These are phyloP conservation scores for Oreohelix idahoensis DNA, from an alignment of 1,140 invertebrate genomes.

Conservation along the genomic window DNA sequence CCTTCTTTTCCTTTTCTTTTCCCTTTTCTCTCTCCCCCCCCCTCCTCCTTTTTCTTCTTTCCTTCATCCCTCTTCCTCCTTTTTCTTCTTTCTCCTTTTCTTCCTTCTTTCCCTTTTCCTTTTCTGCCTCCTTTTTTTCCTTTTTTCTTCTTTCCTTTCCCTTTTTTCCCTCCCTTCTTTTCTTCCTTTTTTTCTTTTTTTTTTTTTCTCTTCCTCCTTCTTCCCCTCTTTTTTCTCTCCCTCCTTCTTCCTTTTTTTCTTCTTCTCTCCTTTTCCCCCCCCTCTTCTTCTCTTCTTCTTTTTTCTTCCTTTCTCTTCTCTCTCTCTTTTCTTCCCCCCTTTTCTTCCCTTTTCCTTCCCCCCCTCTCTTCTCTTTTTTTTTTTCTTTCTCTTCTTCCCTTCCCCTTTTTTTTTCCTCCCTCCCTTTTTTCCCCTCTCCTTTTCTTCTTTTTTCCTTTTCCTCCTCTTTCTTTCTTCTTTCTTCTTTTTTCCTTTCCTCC, in stretches of 20 bases:
- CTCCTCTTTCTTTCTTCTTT: background rate
- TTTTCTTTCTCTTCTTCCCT: background rate
- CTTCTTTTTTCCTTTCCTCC: background rate
- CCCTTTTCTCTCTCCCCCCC: background rate
- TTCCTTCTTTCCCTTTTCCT: background rate
- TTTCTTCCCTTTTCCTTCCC: too few species aligned
- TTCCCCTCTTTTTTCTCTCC: background rate
- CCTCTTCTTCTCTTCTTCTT: background rate
- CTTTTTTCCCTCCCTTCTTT: background rate
- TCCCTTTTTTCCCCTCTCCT: background rate
- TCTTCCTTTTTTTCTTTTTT: background rate
- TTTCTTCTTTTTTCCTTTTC: background rate
- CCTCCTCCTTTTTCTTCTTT: background rate
- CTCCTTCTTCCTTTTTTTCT: background rate
- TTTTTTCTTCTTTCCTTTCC: background rate
- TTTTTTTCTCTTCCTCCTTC: background rate
- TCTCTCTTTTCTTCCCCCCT: background rate
- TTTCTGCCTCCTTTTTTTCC: background rate
- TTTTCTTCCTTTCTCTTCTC: background rate
- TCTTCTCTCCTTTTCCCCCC: background rate
- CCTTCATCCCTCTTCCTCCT: background rate
- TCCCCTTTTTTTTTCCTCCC: background rate
- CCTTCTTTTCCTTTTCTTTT: background rate
- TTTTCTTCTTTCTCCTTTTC: background rate
- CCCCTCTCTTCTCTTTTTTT: background rate